These are phyloP conservation scores for Charadrius vociferus DNA, from an alignment of 2,113 vertebrate genomes.

Conservation along the genomic window DNA sequence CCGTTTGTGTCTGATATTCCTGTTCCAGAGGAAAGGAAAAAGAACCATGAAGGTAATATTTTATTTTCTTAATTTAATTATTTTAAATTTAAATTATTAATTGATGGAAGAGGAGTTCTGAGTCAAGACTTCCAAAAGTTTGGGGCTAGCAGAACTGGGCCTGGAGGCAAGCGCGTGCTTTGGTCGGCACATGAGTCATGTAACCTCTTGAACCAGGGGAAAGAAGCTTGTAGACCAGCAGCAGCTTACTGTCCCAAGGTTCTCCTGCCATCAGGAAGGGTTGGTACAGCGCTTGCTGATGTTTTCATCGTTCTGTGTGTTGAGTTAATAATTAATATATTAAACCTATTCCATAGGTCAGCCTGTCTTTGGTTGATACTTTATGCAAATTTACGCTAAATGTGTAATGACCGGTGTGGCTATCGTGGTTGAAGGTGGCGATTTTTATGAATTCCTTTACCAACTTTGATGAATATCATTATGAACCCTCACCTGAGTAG, in stretches of 20 bases:
- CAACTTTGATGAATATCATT: not conserved
- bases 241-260: not conserved
- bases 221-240: not conserved
- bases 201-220: not conserved
- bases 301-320: not conserved
- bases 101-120: not conserved
- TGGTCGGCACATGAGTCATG: accelerated
- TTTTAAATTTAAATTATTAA: not conserved
- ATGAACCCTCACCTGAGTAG: not conserved
- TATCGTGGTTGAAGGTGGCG: not conserved
- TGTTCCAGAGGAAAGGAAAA: not conserved
- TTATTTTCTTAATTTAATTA: not conserved
- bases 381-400: not conserved
- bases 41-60: not conserved
- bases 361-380: not conserved
- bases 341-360: not conserved
- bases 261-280: not conserved
- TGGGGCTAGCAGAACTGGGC: not conserved
- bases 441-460: not conserved
- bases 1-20: accelerated
- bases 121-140: not conserved
- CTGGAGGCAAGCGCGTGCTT: not conserved
- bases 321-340: not conserved
- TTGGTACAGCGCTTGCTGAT: not conserved
- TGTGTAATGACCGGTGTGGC: not conserved